A percentile compares a stretch with the other conserved stretches of the same genome.
Evolutionary conservation across 2,888 invertebrate species (phyloP).

Genomic region (Tubiluchus corallicola): DNA sequence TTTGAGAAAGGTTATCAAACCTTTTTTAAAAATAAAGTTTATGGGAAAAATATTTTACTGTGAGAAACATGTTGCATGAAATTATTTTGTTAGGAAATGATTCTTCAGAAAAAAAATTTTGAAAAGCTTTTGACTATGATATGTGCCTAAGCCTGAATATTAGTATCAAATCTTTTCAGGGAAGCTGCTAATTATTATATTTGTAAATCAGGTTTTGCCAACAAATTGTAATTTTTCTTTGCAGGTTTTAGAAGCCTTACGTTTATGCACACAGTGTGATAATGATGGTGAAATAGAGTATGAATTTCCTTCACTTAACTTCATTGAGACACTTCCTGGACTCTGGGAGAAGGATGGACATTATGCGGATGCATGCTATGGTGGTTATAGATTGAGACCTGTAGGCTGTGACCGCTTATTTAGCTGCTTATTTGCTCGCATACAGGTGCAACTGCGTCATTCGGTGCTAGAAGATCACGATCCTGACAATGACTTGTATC

Average conservation of each 20-base stretch:
- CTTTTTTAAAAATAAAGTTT: no score
- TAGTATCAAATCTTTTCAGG: no score
- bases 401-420: conserved; percentile 38
- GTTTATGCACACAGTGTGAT: conserved; percentile 48
- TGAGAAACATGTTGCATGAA: no score
- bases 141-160: no score
- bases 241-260: conserved; percentile 45
- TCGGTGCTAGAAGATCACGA: conserved; percentile 36
- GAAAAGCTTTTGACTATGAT: no score
- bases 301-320: conserved; percentile 50
- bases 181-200: no score
- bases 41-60: no score
- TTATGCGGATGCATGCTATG: conserved; percentile 35
- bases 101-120: no score
- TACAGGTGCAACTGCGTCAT: conserved; percentile 41
- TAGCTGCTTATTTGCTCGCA: conserved; percentile 45
- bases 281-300: conserved; percentile 48
- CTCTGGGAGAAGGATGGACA: conserved; percentile 40
- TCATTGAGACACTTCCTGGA: conserved; percentile 44
- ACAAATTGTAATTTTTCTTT: no score
- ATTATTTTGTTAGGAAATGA: no score
- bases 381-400: conserved; percentile 41
- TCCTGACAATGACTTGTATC: conserved; percentile 45
- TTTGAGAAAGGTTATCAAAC: no score
- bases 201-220: no score